Base-by-base conservation (phyloP, 92 coral and sea anemone genomes). In the Blastomussa wellsi region DNA sequence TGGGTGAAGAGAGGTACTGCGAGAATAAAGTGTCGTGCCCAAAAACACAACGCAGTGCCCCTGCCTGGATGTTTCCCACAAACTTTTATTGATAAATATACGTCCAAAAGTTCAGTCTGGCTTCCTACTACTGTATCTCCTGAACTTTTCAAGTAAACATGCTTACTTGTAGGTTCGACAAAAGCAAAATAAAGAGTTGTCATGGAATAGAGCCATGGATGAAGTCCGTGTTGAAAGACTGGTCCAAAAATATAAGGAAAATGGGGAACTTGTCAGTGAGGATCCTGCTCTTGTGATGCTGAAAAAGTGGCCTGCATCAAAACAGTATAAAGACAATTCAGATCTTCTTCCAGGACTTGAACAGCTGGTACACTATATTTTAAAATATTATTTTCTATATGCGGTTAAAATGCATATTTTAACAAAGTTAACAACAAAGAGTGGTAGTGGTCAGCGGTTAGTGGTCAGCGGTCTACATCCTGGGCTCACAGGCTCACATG, bases 121-220 rank as follows among this genome's bases (percentile, higher is more conserved):
- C 44, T 41, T 41, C 7, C 4, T 41, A 41, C 44, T 41, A n/a
- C n/a, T n/a, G n/a, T n/a, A 3, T 41, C 44, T 41, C 44, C 3
- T 41, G 44, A 41, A 41, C 44, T 41, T 41, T 41, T 41, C 44
- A 41, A 7, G 4, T 7, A 41, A 39, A 39, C 44, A 39, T 39
- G 57, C 14, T 0, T 9, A 28, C 29, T 15, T 78, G 6, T 29
- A 51, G 81, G 80, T 74, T 59, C 80, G 73, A 26, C 59, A 76
- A 15, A 84, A 75, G 36, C 74, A 84, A 28, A 29, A 52, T 29
- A 76, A 89, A 71, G 91, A 59, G 19, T 49, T 66, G 59, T 64
- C 93, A 0, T 93, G 97, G 94, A 82, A 84, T 33, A 89, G 65
- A 5, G 94, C 97, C 36, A 87, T 93, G 90, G 93, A 91, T 75